Evolutionary conservation across 37 sponge, comb jelly and placozoan genomes (phyloP).

Genomic region (Chondrosia reniformis): DNA sequence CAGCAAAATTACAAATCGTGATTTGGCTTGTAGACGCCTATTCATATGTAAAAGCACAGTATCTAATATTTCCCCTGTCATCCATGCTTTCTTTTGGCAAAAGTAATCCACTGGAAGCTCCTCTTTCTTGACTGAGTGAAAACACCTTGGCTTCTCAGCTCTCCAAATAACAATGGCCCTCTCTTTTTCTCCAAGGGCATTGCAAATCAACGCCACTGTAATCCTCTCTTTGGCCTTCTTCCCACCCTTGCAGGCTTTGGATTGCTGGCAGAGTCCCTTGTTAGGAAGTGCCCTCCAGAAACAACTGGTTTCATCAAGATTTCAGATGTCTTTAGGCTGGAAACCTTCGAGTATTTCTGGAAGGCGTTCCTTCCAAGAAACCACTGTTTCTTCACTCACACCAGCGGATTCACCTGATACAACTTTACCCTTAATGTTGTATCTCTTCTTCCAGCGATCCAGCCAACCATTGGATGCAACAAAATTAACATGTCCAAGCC

Average conservation of each 20-base stretch:
- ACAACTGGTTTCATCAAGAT: too few species aligned
- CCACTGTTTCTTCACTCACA: too few species aligned
- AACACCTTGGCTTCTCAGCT: constrained; percentile 55
- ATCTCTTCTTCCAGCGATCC: constrained; percentile 42
- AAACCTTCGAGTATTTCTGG: too few species aligned
- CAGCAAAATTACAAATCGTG: too few species aligned
- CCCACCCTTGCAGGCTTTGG: constrained; percentile 49
- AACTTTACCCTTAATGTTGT: too few species aligned
- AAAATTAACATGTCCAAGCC: constrained; percentile 26
- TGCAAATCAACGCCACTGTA: constrained; percentile 58
- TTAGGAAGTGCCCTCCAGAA: too few species aligned
- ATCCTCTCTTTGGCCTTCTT: constrained; percentile 46
- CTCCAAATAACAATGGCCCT: constrained; percentile 59
- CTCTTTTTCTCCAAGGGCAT: constrained; percentile 38
- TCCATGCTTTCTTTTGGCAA: too few species aligned
- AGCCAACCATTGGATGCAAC: constrained; percentile 41
- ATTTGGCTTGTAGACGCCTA: constrained; percentile 24
- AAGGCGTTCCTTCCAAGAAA: too few species aligned
- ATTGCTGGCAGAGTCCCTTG: constrained; percentile 33
- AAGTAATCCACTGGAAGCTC: constrained; percentile 52
- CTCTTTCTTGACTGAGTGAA: constrained; percentile 12
- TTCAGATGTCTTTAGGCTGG: too few species aligned
- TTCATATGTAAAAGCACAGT: too few species aligned
- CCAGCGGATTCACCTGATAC: too few species aligned
- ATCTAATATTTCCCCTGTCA: too few species aligned